These are phyloP conservation scores for Poeciliopsis prolifica DNA, from an alignment of 2,113 vertebrate genomes.

Conservation along the genomic window DNA sequence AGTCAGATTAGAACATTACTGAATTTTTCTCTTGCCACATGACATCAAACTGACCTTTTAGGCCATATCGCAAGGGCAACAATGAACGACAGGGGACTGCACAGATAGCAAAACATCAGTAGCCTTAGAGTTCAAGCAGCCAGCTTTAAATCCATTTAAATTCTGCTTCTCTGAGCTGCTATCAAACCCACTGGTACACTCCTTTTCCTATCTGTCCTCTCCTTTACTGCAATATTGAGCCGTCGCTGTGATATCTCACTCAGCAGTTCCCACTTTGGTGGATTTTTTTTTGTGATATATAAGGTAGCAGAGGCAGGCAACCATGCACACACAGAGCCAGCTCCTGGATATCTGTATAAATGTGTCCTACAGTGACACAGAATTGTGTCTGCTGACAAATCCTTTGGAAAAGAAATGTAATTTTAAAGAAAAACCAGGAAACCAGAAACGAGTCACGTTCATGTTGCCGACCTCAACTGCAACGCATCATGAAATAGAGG, in stretches of 20 bases:
- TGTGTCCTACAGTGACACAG: slow-evolving; percentile 35
- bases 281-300: slow-evolving; percentile 25
- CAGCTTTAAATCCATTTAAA: slow-evolving; percentile 48
- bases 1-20: slow-evolving; percentile 24
- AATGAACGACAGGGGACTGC: slow-evolving; percentile 2
- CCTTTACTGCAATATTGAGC: slow-evolving; percentile 17
- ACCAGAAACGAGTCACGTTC: slow-evolving; percentile 10
- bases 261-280: slow-evolving; percentile 46
- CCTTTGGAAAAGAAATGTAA: slow-evolving; percentile 19
- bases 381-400: slow-evolving; percentile 42
- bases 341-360: slow-evolving; percentile 25
- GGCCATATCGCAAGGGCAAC: background rate
- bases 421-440: slow-evolving; percentile 23
- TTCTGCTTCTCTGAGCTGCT: slow-evolving; percentile 34
- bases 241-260: slow-evolving; percentile 41
- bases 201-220: slow-evolving; percentile 24
- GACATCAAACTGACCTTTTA: slow-evolving; percentile 20
- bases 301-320: slow-evolving; percentile 3
- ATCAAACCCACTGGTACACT: slow-evolving; percentile 25
- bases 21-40: slow-evolving; percentile 11
- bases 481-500: slow-evolving; percentile 53
- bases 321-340: slow-evolving; percentile 13
- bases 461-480: slow-evolving; percentile 11
- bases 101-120: slow-evolving; percentile 29
- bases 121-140: slow-evolving; percentile 46